A percentile compares a stretch with the other conserved stretches of the same genome.
These are phyloP conservation scores for Muscicapa striata DNA, from an alignment of 2,797 vertebrate species.

Conservation along the genomic window DNA sequence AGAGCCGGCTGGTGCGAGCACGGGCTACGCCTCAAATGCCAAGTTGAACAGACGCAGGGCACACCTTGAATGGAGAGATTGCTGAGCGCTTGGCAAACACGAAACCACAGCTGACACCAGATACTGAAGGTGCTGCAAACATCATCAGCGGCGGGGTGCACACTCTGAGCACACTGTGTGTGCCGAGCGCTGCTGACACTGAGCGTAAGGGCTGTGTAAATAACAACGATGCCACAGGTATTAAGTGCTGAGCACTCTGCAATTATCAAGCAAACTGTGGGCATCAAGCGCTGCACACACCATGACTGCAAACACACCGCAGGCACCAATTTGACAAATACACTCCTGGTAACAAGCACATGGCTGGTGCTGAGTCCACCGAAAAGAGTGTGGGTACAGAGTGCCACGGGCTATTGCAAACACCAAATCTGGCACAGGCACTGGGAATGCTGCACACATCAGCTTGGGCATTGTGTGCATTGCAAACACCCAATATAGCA, in stretches of 20 bases:
- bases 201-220: background rate
- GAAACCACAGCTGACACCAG: background rate
- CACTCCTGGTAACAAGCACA: background rate
- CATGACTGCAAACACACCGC: constrained; percentile 15
- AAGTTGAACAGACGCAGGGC: background rate
- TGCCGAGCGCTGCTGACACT: background rate
- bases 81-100: background rate
- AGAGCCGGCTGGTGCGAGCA: accelerated
- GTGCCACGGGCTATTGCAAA: background rate
- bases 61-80: background rate
- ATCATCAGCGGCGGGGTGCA: accelerated
- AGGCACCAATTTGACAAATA: constrained; percentile 57
- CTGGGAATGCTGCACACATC: background rate
- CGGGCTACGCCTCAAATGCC: background rate
- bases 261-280: constrained; percentile 52
- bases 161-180: accelerated
- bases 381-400: background rate
- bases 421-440: background rate
- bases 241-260: constrained; percentile 54
- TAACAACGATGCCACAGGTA: constrained; percentile 52
- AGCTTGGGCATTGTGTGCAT: background rate
- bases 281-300: background rate
- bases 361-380: background rate
- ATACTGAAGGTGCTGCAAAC: background rate
- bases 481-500: background rate